A percentile compares a stretch with the other conserved stretches of the same genome.
Conservation (phyloP, 2,888 invertebrate genomes). For the Chloroclystis v-ata region DNA sequence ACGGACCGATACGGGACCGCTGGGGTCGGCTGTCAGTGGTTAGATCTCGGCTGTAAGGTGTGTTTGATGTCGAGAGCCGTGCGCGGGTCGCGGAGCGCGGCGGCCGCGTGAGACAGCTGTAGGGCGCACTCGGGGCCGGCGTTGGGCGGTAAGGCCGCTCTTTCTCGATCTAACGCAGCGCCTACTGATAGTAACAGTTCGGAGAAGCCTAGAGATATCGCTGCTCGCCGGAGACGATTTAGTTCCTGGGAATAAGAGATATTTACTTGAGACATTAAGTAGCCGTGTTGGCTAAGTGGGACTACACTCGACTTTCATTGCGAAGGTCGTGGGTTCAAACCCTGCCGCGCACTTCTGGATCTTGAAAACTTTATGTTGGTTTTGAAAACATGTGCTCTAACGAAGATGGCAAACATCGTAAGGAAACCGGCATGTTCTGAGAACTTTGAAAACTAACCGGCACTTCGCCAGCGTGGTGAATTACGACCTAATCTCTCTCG, state of each 20-base stretch:
- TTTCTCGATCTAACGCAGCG: constrained; percentile 92
- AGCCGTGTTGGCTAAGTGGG: no score
- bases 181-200: constrained; percentile 92
- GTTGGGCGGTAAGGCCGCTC: constrained; percentile 85
- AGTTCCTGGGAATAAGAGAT: constrained; percentile 84
- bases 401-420: no score
- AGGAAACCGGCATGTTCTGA: no score
- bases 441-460: no score
- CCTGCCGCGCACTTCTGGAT: no score
- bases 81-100: constrained; percentile 85
- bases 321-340: no score
- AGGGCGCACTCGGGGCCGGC: constrained; percentile 92
- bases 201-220: constrained; percentile 93
- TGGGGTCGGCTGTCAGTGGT: constrained; percentile 30
- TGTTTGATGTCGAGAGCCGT: constrained; percentile 70
- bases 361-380: no score
- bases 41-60: constrained; percentile 56
- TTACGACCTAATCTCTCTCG: no score
- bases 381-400: no score
- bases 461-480: no score
- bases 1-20: neutral
- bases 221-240: constrained; percentile 92
- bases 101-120: constrained; percentile 93
- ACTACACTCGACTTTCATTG: no score
- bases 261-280: no score